Evolutionary conservation across 2,797 vertebrate genomes (phyloP).

Genomic region (Sebastes baramenuke): DNA sequence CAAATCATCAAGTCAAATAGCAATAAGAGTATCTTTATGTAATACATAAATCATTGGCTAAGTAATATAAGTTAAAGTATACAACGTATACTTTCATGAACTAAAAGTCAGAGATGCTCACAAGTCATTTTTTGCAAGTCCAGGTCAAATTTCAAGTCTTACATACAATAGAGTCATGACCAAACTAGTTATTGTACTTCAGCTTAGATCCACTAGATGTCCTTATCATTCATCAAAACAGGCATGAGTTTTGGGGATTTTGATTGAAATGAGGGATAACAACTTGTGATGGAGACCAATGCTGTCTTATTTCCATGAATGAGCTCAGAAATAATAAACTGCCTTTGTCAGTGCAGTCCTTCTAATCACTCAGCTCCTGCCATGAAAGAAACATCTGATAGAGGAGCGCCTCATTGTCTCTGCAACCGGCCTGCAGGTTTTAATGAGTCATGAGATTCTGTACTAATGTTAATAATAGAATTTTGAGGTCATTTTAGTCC

Average conservation of each 20-base stretch:
- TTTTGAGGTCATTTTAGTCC: background rate
- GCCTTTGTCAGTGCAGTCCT: background rate
- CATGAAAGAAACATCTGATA: conserved; percentile 34
- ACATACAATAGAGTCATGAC: background rate
- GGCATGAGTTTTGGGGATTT: background rate
- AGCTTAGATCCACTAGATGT: conserved; percentile 63
- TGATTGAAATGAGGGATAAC: conserved; percentile 5
- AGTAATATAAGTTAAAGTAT: too few species aligned
- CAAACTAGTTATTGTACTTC: conserved; percentile 28
- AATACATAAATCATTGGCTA: too few species aligned
- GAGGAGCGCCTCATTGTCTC: conserved; percentile 15
- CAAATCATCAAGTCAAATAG: too few species aligned
- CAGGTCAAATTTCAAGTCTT: too few species aligned
- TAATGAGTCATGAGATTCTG: conserved; percentile 22
- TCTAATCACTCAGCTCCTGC: conserved; percentile 28
- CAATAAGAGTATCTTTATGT: too few species aligned
- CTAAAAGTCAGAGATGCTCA: too few species aligned
- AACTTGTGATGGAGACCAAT: conserved; percentile 5
- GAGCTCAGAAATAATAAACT: conserved; percentile 37
- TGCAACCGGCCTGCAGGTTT: background rate
- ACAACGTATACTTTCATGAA: too few species aligned
- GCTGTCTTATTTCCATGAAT: conserved; percentile 12
- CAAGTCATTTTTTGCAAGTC: too few species aligned
- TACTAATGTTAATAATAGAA: background rate
- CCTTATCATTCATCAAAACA: conserved; percentile 41